phyloP scores from a whole-genome alignment of 2,113 vertebrate species.

The Eolophus roseicapilla region DNA sequence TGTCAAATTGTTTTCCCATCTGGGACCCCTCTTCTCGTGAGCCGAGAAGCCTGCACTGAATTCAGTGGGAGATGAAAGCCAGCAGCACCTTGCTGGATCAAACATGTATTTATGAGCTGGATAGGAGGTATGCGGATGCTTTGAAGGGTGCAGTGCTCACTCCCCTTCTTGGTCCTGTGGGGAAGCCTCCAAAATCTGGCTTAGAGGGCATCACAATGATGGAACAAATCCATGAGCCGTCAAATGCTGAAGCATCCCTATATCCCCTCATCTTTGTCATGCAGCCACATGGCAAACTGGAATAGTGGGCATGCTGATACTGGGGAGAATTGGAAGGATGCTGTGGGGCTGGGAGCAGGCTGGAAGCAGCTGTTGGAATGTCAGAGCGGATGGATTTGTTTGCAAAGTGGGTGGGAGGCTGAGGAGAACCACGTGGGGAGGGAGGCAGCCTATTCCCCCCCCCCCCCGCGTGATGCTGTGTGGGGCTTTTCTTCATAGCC shows the following conservation, averaged over 20 bases:
- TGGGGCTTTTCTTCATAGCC: not conserved
- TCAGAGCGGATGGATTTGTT: not conserved
- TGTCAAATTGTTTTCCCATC: conserved; percentile 24
- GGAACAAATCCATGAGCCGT: not conserved
- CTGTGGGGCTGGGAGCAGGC: not conserved
- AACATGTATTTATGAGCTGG: not conserved
- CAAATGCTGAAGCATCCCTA: not conserved
- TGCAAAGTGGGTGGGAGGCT: not conserved
- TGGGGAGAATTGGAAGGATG: conserved; percentile 15
- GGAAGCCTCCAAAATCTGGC: not conserved
- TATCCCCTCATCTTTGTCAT: rapidly evolving
- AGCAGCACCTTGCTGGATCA: not conserved
- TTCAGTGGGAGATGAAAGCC: not conserved
- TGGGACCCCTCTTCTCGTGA: not conserved
- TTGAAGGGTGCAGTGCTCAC: not conserved
- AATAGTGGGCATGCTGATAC: not conserved
- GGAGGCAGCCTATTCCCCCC: not conserved
- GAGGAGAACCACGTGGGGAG: not conserved
- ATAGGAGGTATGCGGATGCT: rapidly evolving
- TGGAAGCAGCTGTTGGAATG: conserved; percentile 12
- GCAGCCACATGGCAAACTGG: not conserved
- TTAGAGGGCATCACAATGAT: not conserved
- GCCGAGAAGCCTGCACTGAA: not conserved
- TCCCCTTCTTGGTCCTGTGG: rapidly evolving
- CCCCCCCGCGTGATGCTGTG: not conserved